Base-by-base conservation (phyloP, 2,888 invertebrate genomes). In the Hyposoter dolosus region DNA sequence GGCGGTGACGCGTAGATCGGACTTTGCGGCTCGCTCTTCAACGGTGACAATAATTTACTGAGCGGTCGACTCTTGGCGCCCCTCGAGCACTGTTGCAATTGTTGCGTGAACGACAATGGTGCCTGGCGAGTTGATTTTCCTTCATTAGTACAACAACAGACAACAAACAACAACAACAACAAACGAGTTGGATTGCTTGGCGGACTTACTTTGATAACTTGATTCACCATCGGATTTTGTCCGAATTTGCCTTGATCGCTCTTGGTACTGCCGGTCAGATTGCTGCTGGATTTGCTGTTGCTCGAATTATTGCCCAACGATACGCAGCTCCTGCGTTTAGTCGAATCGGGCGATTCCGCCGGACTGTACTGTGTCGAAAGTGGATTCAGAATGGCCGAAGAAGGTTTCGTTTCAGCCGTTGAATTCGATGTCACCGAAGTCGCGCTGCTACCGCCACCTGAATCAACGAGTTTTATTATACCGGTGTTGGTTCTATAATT, bases 91-190 rank as follows among this genome's bases (percentile, higher is more conserved):
- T 98, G 97, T 88, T 98, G 98, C 77, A 99, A 95, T 95, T 98
- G 98, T 94, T 98, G 98, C 3, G 98, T 98, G 94, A 98, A 99
- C 72, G 98, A 98, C 92, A 98, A 95, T 17, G 97, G 97, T 86
- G 96, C 95, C 94, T 78, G 19, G 93, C 88, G 77, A 9, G 12
- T 43, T 17, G 23, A 83, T 63, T 47, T 43, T 50, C 68, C 63
- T 80, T 81, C 71, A 50, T 65, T 19, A 50, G 19, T 17, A 50
- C 10, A 12, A 74, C 40, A 6, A 4, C 32, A 32, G 32, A 32
- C 32, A 32, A 32, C n/a, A 4, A 4, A 32, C 1, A 32, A 32
- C 32, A 32, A 32, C 32, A 4, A 32, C 2, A 47, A 71, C 19
- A 10, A 7, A 35, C 4, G n/a, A n/a, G n/a, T 28, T 28, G 28